Percentiles rank a stretch among this genome's conserved stretches.
Conservation (phyloP, 2,113 vertebrate species). For the Pleuronectes platessa region DNA sequence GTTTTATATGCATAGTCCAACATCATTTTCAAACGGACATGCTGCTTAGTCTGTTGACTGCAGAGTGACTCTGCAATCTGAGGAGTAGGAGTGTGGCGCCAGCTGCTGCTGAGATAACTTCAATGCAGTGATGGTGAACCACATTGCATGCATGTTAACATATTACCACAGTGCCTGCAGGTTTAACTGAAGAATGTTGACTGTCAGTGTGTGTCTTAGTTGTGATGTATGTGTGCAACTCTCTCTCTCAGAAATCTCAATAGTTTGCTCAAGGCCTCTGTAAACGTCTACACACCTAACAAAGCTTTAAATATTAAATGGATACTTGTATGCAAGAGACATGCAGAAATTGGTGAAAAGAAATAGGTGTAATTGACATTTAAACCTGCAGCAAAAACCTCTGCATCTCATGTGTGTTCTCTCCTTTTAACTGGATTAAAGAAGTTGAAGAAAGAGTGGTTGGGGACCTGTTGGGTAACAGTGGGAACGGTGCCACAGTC, state of each 20-base stretch:
- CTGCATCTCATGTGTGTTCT: constrained; percentile 1
- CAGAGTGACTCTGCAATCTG: background rate
- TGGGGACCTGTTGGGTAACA: constrained; percentile 95
- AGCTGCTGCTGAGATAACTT: constrained; percentile 65
- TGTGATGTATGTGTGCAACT: background rate
- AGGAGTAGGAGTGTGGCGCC: constrained; percentile 50
- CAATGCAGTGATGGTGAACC: background rate
- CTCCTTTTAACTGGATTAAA: constrained; percentile 95
- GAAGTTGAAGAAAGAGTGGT: constrained; percentile 99
- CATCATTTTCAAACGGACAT: background rate
- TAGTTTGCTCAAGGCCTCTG: background rate
- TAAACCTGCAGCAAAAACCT: background rate
- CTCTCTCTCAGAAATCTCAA: background rate
- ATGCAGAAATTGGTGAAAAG: too few species aligned
- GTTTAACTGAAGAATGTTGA: background rate
- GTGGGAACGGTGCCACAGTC: constrained; percentile 95
- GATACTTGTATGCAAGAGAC: background rate
- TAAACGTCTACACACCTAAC: background rate
- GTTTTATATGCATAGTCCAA: background rate
- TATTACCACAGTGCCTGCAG: background rate
- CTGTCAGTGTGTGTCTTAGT: background rate
- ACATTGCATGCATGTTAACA: background rate
- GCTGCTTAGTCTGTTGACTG: background rate
- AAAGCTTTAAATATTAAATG: background rate
- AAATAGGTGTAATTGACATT: too few species aligned